A percentile compares a stretch with the other conserved stretches of the same genome.
Conservation (phyloP, 2,888 invertebrate genomes). For the Pseudolycoriella hygida region DNA sequence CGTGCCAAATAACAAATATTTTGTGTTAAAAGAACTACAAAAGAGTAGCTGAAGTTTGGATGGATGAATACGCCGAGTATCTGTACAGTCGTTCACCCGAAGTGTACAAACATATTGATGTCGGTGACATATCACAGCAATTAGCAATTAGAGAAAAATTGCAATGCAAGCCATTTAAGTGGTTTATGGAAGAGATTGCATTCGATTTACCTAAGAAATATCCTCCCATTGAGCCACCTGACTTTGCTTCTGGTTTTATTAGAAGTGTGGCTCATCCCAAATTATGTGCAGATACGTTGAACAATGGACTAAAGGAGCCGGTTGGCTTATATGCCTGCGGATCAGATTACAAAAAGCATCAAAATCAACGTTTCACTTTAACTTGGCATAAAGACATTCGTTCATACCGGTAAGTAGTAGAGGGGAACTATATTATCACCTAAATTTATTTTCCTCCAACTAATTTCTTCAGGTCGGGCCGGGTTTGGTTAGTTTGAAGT, state of each 20-base stretch:
- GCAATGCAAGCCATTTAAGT: constrained; percentile 79
- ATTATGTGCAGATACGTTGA: constrained; percentile 53
- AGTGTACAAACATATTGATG: constrained; percentile 51
- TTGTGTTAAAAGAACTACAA: constrained; percentile 53
- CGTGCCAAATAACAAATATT: neutral
- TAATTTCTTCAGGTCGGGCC: too few species aligned
- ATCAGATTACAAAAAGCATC: constrained; percentile 16
- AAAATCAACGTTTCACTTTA: constrained; percentile 21
- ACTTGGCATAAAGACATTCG: constrained; percentile 19
- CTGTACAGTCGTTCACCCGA: constrained; percentile 59
- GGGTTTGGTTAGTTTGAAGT: too few species aligned
- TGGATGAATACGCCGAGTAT: constrained; percentile 89
- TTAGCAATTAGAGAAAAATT: constrained; percentile 52
- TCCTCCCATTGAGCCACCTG: constrained; percentile 68
- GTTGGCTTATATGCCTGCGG: constrained; percentile 22
- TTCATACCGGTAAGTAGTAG: too few species aligned
- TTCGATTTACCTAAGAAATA: constrained; percentile 80
- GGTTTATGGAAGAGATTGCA: constrained; percentile 87
- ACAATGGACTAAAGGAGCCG: constrained; percentile 23
- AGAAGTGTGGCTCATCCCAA: constrained; percentile 41
- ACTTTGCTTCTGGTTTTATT: constrained; percentile 65
- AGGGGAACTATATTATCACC: too few species aligned
- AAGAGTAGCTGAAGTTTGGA: constrained; percentile 93
- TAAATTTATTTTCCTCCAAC: too few species aligned
- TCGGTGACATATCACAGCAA: constrained; percentile 68